These are phyloP conservation scores for Andricus curvator DNA, from an alignment of 2,888 invertebrate species.

Conservation along the genomic window DNA sequence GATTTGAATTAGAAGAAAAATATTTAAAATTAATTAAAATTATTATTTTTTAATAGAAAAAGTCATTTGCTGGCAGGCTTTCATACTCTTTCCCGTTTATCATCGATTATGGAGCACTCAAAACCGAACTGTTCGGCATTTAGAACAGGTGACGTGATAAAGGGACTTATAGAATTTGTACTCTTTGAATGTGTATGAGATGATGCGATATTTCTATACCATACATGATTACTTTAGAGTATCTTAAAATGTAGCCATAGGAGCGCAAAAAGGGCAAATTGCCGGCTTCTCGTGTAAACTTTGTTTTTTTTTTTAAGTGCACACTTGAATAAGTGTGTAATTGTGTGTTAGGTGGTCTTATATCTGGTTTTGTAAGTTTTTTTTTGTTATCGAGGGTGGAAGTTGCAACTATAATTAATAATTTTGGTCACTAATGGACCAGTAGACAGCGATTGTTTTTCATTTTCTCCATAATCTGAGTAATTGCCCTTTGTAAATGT, in stretches of 20 bases:
- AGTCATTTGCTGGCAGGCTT: not conserved
- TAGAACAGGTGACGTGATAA: constrained; percentile 57
- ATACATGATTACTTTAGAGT: constrained; percentile 50
- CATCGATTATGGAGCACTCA: constrained; percentile 50
- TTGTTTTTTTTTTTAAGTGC: constrained; percentile 39
- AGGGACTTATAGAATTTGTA: constrained; percentile 87
- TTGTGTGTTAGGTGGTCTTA: constrained; percentile 43
- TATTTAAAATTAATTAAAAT: not conserved
- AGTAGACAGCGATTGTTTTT: constrained; percentile 34
- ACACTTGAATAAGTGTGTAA: constrained; percentile 42
- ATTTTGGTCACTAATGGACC: constrained; percentile 22
- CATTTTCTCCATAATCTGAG: constrained; percentile 11
- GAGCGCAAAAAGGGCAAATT: constrained; percentile 41
- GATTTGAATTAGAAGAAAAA: not conserved
- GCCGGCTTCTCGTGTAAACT: constrained; percentile 47
- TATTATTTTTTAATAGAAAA: not conserved
- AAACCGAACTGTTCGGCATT: constrained; percentile 54
- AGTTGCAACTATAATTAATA: constrained; percentile 32
- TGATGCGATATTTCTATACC: constrained; percentile 52
- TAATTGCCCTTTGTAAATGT: constrained; percentile 18
- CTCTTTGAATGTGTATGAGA: constrained; percentile 80
- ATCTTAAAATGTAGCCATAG: constrained; percentile 35
- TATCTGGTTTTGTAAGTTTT: constrained; percentile 36
- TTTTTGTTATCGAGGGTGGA: constrained; percentile 22
- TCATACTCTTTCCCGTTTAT: not conserved